Base-by-base conservation (phyloP, 2,888 invertebrate genomes). In the Drosophila buzzatii region DNA sequence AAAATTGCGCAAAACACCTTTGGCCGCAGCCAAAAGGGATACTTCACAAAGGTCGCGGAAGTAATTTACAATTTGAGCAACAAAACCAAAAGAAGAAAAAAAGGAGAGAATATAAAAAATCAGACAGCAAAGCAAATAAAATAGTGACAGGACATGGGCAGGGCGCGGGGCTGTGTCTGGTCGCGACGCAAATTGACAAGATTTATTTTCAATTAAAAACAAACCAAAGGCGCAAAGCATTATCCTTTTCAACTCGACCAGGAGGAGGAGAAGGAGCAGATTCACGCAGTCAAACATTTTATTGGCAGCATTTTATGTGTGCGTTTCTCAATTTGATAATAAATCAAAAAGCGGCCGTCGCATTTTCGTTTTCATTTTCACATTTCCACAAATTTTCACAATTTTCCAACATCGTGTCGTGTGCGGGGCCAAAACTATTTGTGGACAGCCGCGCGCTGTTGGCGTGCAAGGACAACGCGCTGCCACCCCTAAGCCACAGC, bases 181-280 rank as follows among this genome's bases (percentile, higher is more conserved):
- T 49, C 67, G 77, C 76, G 66, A 73, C 75, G 79, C 77, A 89
- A 89, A 89, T 90, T 86, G 89, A 84, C 82, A 85, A 91, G 89
- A 91, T 91, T 91, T 90, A 91, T 90, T 85, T 91, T 91, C 89
- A 91, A 91, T 90, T 90, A 84, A 91, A 89, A 88, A 70, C 83
- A 79, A 76, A 77, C 77, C 67, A 72, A 72, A 72, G 47, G 72
- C 59, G 61, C 27, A 27, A 60, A 63, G 63, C 79, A 68, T 85
- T 89, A 88, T 87, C 85, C 81, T 79, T 74, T 66, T 70, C 61
- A 62, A 10, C 27, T 27, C 27, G 27, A 27, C 6, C 27, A 27
- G 23, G 4, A 27, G 27, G 27, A 27, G 27, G 27, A 27, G 27
- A 6, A 1, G 7, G 6, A 27, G 6, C 5, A 27, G 6, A 27